phyloP scores from a whole-genome alignment of 2,888 invertebrate species.

The Drosophila falleni region DNA sequence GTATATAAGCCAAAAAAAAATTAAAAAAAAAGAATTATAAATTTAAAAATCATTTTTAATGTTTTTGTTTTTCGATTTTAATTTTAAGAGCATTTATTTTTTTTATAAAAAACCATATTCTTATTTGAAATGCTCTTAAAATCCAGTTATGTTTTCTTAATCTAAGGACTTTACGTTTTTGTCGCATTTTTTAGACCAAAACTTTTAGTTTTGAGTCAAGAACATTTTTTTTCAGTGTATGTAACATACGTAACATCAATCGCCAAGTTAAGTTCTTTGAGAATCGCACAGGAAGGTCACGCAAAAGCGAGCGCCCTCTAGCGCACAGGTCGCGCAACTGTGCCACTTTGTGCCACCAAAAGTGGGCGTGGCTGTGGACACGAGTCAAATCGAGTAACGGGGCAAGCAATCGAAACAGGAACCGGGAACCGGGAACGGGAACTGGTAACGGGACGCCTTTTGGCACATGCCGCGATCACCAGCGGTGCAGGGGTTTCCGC shows the following conservation, averaged over 20 bases:
- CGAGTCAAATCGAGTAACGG: slow-evolving; percentile 41
- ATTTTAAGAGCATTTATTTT: too few species aligned
- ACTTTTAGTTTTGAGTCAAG: too few species aligned
- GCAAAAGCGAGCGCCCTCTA: slow-evolving; percentile 23
- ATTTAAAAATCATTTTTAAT: too few species aligned
- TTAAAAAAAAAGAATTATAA: too few species aligned
- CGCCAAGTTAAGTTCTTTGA: slow-evolving; percentile 9
- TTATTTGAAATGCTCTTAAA: too few species aligned
- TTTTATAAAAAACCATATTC: too few species aligned
- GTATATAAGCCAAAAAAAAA: too few species aligned
- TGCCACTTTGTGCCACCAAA: slow-evolving; percentile 25
- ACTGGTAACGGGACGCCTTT: slow-evolving; percentile 53
- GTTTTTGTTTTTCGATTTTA: too few species aligned
- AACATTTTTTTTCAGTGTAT: too few species aligned
- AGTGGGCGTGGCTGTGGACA: slow-evolving; percentile 46
- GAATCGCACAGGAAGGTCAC: slow-evolving; percentile 50
- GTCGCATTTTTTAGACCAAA: too few species aligned
- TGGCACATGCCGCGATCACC: slow-evolving; percentile 79
- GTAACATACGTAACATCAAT: slow-evolving; percentile 6
- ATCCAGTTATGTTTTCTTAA: too few species aligned
- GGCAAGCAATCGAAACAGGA: slow-evolving; percentile 16
- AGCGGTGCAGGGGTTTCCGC: slow-evolving; percentile 69
- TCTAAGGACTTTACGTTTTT: too few species aligned
- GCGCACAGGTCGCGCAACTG: slow-evolving; percentile 30
- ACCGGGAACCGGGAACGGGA: slow-evolving; percentile 18